Conservation (phyloP, 2,113 vertebrate species). For the Podarcis cretensis region DNA sequence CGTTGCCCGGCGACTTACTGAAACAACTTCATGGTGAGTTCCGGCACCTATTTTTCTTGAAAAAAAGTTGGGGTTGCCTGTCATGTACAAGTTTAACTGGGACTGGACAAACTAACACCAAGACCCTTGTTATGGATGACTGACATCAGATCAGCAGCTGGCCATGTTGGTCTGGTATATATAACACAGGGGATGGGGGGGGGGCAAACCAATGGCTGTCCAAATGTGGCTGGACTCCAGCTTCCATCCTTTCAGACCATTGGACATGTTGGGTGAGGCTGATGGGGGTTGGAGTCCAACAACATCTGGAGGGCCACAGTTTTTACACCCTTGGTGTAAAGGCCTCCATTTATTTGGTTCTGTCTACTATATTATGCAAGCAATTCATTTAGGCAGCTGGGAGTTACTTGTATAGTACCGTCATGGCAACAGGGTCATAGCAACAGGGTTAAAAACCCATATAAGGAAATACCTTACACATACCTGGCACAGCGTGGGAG, state of each 20-base stretch:
- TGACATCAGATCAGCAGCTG: background rate
- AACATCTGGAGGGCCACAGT: background rate
- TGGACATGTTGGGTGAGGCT: background rate
- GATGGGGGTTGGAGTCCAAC: background rate
- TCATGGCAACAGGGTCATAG: background rate
- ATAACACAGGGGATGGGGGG: background rate
- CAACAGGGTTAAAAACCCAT: background rate
- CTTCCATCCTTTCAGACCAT: background rate
- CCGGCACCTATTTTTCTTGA: too few species aligned
- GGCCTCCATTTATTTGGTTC: background rate
- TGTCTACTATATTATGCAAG: background rate
- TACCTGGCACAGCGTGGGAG: background rate
- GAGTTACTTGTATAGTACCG: background rate
- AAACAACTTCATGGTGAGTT: too few species aligned
- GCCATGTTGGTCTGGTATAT: background rate
- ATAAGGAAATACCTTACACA: background rate
- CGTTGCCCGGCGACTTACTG: too few species aligned
- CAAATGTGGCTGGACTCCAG: background rate
- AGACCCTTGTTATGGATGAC: background rate
- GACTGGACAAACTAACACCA: background rate
- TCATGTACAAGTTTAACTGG: background rate
- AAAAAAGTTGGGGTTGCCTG: background rate
- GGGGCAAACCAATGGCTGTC: background rate
- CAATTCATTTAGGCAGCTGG: background rate
- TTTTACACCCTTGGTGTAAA: background rate